Conservation (phyloP, 2,113 vertebrate genomes). For the Ivindomyrus marchei region DNA sequence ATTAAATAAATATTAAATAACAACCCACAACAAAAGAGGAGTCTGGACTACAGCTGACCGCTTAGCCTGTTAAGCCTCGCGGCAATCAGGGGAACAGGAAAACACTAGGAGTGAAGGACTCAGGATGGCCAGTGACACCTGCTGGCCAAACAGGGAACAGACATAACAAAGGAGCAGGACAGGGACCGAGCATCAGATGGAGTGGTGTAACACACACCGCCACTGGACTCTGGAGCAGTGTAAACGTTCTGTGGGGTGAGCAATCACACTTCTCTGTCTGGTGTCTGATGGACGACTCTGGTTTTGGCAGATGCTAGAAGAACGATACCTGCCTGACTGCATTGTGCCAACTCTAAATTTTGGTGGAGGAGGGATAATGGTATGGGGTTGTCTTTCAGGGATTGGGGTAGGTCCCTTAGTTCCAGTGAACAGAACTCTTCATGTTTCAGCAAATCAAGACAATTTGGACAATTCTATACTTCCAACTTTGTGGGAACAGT, state of each 20-base stretch:
- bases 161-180: background rate
- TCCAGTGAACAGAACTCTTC: background rate
- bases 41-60: background rate
- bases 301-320: background rate
- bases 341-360: background rate
- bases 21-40: background rate
- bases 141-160: background rate
- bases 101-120: background rate
- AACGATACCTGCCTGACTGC: background rate
- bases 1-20: background rate
- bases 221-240: background rate
- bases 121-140: background rate
- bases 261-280: background rate
- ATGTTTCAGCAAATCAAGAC: background rate
- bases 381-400: background rate
- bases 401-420: background rate
- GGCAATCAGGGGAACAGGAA: background rate
- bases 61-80: background rate
- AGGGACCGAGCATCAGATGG: background rate
- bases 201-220: background rate
- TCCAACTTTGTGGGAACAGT: background rate
- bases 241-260: background rate
- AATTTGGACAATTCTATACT: background rate
- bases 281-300: background rate
- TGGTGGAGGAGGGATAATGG: background rate